phyloP scores from a whole-genome alignment of 2,888 invertebrate species.

The Ganaspis brasiliensis region DNA sequence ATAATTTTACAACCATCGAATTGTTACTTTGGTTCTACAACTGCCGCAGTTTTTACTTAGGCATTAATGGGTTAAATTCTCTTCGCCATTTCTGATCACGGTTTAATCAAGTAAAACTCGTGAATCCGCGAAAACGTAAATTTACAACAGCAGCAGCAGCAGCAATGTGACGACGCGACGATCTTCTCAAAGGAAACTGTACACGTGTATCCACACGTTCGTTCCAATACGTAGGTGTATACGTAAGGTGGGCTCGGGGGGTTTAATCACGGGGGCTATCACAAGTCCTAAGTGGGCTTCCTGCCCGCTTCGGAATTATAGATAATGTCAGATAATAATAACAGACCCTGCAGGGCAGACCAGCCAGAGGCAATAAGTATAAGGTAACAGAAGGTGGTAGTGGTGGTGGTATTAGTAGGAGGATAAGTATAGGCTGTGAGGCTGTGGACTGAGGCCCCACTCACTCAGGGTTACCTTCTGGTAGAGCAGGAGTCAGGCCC shows the following conservation, averaged over 20 bases:
- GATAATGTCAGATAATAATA: constrained; percentile 81
- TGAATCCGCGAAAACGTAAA: constrained; percentile 29
- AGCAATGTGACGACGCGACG: constrained; percentile 34
- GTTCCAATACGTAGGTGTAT: constrained; percentile 66
- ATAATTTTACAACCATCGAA: too few species aligned
- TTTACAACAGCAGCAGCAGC: constrained; percentile 3
- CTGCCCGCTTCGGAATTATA: constrained; percentile 80
- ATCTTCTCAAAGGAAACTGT: constrained; percentile 24
- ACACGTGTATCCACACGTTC: constrained; percentile 42
- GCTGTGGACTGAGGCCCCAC: constrained; percentile 68
- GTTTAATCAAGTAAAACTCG: background rate
- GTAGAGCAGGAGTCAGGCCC: constrained; percentile 76
- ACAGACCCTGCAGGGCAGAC: constrained; percentile 76
- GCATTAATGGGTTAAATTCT: too few species aligned
- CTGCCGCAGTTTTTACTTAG: too few species aligned
- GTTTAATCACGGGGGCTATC: constrained; percentile 80
- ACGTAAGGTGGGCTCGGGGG: constrained; percentile 68
- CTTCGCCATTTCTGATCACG: background rate
- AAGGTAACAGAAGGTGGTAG: constrained; percentile 73
- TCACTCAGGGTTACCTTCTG: constrained; percentile 74
- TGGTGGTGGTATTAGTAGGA: constrained; percentile 78
- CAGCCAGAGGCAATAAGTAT: constrained; percentile 78
- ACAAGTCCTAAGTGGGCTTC: constrained; percentile 81
- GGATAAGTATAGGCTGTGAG: constrained; percentile 79
- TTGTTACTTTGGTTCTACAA: too few species aligned